Evolutionary conservation across 1,140 invertebrate genomes (phyloP), one percentile per base, ranked within the genome.

Genomic region (Pomacea maculata): DNA sequence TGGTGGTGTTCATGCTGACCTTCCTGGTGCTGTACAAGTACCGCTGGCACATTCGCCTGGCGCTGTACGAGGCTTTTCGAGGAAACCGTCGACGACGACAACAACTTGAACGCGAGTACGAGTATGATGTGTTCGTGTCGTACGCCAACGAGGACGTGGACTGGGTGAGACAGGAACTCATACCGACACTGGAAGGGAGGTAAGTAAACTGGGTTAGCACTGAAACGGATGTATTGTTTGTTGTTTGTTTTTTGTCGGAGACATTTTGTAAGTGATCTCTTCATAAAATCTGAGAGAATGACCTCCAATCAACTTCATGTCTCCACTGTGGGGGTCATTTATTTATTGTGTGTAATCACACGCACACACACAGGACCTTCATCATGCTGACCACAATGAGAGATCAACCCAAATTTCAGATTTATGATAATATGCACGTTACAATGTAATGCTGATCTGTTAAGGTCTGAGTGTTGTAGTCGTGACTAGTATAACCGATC

Each of bases 21-120:
- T 54, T 67, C 67, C 6, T 70, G 29, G 52, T 71, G n/a, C 70
- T 70, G 64, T 54, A 67, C 21, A 61, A 4, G 57, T 78, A 57
- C 76, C 65, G 67, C 65, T 78, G 76, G 76, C 67, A 70, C 67
- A 55, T 78, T 67, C 76, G 76, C 10, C 61, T 78, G 65, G 63
- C 70, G 19, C 34, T 78, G 57, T 78, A 78, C 67, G 77, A 78
- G 77, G 52, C 45, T 14, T 78, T 78, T 67, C 65, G 77, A 45
- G 77, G 75, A 14, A 61, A 61, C 11, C 57, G 0, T 0, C 25
- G 25, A 25, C 34, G 34, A 61, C 57, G 57, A 61, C 57, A 1
- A 61, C 11, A 61, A 8, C 11, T 0, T 61, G 15, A 61, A 0
- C 57, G 57, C 57, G 57, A 61, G 15, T 61, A 61, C 15, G 57